These are phyloP conservation scores for Eurystomus glaucurus DNA, from an alignment of 2,797 vertebrate genomes.

Conservation along the genomic window DNA sequence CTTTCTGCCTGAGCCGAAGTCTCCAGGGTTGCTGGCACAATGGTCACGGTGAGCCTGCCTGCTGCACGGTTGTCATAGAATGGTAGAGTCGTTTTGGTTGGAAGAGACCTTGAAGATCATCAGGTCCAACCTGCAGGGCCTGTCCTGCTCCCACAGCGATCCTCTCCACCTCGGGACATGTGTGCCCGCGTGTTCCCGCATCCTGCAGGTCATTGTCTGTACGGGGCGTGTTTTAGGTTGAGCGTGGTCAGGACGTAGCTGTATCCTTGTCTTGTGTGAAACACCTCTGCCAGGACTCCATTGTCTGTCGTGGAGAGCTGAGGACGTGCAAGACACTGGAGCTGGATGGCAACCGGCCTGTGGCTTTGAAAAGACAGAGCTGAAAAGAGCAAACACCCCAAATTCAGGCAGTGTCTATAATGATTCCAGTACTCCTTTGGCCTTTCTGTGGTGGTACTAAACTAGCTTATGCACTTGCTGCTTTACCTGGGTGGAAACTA, in stretches of 20 bases:
- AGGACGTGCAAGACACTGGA: not conserved
- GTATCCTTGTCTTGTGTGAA: not conserved
- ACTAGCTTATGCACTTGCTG: not conserved
- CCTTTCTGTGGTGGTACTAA: not conserved
- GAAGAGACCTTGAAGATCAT: not conserved
- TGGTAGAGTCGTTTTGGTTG: not conserved
- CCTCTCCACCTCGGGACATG: rapidly evolving
- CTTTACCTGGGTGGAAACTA: not conserved
- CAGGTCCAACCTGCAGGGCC: not conserved
- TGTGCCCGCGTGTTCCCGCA: rapidly evolving
- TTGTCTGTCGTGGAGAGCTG: not conserved
- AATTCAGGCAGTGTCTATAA: not conserved
- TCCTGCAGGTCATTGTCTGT: rapidly evolving
- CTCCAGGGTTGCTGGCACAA: rapidly evolving
- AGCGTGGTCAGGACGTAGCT: rapidly evolving
- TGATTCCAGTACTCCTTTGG: not conserved
- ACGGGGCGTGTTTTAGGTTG: rapidly evolving
- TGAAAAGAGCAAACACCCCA: not conserved
- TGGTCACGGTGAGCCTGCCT: not conserved
- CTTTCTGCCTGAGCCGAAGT: not conserved
- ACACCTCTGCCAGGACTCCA: rapidly evolving
- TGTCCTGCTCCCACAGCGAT: not conserved
- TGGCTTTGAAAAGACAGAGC: not conserved
- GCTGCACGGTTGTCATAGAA: rapidly evolving
- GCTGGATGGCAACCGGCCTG: rapidly evolving